A percentile compares a stretch with the other conserved stretches of the same genome.
phyloP scores from a whole-genome alignment of 1,140 invertebrate species.

The Glomeris maerens region DNA sequence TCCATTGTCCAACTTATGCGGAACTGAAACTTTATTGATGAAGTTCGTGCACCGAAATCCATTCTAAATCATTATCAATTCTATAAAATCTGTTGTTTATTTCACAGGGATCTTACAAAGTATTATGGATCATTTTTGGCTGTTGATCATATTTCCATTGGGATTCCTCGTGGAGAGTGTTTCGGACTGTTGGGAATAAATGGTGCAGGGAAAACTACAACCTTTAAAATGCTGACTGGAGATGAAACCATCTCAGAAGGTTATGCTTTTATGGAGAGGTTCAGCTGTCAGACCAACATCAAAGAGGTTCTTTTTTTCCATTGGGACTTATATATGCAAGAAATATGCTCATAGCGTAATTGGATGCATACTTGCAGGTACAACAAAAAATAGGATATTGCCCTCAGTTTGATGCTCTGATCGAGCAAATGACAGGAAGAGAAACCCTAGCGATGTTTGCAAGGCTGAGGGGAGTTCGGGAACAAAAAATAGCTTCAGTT shows the following conservation, averaged over 20 bases:
- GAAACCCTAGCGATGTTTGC: conserved; percentile 10
- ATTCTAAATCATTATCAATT: not conserved
- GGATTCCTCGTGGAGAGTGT: conserved; percentile 51
- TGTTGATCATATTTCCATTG: conserved; percentile 55
- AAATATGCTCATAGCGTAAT: too few relatives aligned
- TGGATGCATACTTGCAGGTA: too few relatives aligned
- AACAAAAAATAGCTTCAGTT: not conserved
- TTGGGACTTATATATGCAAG: too few relatives aligned
- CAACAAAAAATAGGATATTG: conserved; percentile 54
- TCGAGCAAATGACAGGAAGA: conserved; percentile 9
- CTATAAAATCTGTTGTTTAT: conserved; percentile 17
- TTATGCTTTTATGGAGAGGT: conserved; percentile 35
- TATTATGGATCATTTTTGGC: conserved; percentile 42
- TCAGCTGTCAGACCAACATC: conserved; percentile 33
- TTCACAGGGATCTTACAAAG: conserved; percentile 38
- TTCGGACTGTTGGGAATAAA: conserved; percentile 82
- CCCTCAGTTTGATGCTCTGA: conserved; percentile 40
- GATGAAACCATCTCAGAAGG: conserved; percentile 49
- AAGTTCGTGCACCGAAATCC: too few relatives aligned
- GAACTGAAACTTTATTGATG: too few relatives aligned
- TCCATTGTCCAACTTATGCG: conserved; percentile 19
- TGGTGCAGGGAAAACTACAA: conserved; percentile 72
- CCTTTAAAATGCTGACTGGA: conserved; percentile 80
- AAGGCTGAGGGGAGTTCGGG: conserved; percentile 4
- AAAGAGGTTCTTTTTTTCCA: conserved; percentile 36